Percentiles rank a stretch among this genome's conserved stretches.
Evolutionary conservation across 2,113 vertebrate species (phyloP).

Genomic region (Brachyhypopomus occidentalis): DNA sequence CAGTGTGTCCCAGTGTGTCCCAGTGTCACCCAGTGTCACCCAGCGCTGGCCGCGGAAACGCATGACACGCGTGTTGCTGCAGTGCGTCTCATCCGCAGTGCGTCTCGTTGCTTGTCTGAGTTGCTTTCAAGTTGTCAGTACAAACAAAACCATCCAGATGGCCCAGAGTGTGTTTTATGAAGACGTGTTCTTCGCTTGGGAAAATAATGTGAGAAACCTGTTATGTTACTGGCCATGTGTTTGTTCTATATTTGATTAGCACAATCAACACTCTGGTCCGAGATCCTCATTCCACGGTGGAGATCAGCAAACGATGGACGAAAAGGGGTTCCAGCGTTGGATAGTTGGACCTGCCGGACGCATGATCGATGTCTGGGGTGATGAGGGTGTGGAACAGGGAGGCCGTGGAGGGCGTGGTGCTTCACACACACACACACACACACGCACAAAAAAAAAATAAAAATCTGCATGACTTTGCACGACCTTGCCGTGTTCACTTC

Average conservation of each 20-base stretch:
- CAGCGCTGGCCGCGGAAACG: background rate
- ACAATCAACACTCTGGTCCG: conserved; percentile 31
- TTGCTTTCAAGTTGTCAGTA: background rate
- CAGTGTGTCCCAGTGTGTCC: background rate
- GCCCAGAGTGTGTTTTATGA: background rate
- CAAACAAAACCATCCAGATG: background rate
- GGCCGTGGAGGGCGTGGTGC: conserved; percentile 26
- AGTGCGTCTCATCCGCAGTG: background rate
- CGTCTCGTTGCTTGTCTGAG: background rate
- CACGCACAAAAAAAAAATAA: background rate
- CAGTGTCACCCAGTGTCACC: background rate
- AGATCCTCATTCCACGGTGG: conserved; percentile 40
- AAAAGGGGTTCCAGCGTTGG: conserved; percentile 54
- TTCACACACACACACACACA: background rate
- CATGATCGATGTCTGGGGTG: conserved; percentile 55
- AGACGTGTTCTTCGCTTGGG: background rate
- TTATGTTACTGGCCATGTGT: background rate
- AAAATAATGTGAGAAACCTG: background rate
- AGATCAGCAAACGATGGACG: conserved; percentile 50
- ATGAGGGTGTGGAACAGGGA: conserved; percentile 29
- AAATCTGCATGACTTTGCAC: conserved; percentile 49
- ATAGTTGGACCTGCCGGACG: conserved; percentile 56
- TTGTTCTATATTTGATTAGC: conserved; percentile 41
- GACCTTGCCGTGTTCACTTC: conserved; percentile 51
- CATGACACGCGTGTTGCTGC: background rate